These are phyloP conservation scores for Meriones psammophilus DNA, from an alignment of 2,797 vertebrate genomes.

Conservation along the genomic window DNA sequence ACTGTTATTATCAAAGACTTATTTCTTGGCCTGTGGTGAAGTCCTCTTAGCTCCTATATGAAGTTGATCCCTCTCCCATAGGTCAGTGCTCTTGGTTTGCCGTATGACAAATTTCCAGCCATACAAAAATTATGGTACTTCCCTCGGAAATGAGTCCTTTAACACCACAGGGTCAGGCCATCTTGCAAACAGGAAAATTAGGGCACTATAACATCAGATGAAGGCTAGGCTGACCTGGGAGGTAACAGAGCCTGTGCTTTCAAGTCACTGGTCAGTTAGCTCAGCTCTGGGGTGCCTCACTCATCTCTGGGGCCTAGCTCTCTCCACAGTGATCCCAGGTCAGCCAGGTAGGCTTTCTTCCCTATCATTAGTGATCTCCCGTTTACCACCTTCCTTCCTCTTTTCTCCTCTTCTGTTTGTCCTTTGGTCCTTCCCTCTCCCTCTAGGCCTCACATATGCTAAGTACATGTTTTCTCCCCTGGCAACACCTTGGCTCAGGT, in stretches of 20 bases:
- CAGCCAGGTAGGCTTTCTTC: too few species aligned
- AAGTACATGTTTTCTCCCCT: not conserved
- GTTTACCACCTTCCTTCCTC: too few species aligned
- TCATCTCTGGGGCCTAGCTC: not conserved
- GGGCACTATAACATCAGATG: not conserved
- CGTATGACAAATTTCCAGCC: not conserved
- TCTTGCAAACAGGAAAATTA: slow-evolving; percentile 46
- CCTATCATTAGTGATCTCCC: not conserved
- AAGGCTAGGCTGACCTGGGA: not conserved
- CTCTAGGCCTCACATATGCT: not conserved
- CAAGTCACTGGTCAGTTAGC: not conserved
- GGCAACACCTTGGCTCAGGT: not conserved
- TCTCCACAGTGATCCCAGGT: not conserved
- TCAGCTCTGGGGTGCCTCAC: not conserved
- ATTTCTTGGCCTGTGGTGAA: not conserved
- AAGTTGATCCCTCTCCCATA: not conserved
- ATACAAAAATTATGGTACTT: not conserved
- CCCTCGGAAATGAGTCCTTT: not conserved
- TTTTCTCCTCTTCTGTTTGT: not conserved
- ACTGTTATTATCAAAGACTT: not conserved
- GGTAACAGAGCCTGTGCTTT: not conserved
- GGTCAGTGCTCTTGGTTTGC: not conserved
- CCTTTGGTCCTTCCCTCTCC: not conserved
- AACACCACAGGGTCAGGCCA: not conserved
- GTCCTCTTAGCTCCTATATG: not conserved